Conservation (phyloP, 2,113 vertebrate genomes). For the Ptilorrhoa leucosticta region DNA sequence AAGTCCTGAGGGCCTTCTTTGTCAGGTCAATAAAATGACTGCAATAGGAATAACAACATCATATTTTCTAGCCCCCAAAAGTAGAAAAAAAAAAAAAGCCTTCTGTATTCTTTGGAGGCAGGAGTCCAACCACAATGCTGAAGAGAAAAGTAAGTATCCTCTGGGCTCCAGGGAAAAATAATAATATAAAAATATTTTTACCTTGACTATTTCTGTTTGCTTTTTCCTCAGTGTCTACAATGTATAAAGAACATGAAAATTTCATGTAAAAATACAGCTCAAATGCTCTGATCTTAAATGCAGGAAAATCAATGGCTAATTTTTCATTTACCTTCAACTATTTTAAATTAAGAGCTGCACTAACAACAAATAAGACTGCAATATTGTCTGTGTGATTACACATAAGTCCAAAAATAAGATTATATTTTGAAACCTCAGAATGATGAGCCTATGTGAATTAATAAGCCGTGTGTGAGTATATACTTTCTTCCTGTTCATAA, state of each 20-base stretch:
- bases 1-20: not conserved
- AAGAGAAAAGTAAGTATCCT: not conserved
- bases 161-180: not conserved
- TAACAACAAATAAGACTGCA: not conserved
- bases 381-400: not conserved
- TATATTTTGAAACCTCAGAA: not conserved
- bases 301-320: not conserved
- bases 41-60: not conserved
- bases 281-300: not conserved
- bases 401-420: not conserved
- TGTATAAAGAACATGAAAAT: not conserved
- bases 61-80: not conserved
- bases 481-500: not conserved
- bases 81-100: not conserved
- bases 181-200: not conserved
- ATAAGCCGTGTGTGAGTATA: not conserved
- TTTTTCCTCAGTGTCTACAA: not conserved
- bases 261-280: not conserved
- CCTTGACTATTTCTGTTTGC: not conserved
- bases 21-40: not conserved
- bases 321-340: not conserved
- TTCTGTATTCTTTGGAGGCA: not conserved
- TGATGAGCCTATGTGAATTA: not conserved
- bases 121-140: not conserved
- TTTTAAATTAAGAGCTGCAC: not conserved